phyloP scores from a whole-genome alignment of 2,113 vertebrate genomes.

The Zingel zingel region DNA sequence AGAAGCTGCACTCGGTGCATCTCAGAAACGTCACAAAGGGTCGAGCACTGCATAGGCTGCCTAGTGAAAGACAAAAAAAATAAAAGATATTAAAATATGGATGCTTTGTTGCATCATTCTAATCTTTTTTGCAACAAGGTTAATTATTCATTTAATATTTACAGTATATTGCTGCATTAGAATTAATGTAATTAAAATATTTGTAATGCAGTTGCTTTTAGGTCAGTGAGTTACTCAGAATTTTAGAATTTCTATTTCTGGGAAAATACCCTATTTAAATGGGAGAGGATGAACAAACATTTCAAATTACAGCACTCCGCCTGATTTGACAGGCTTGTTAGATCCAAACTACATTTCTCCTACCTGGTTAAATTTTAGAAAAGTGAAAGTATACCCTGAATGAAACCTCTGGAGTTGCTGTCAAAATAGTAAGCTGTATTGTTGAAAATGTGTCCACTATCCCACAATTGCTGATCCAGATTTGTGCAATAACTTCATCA shows the following conservation, averaged over 20 bases:
- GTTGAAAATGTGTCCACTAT: slow-evolving; percentile 31
- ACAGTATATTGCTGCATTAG: neutral
- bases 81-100: neutral
- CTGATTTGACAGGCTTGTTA: slow-evolving; percentile 77
- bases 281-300: slow-evolving; percentile 71
- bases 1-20: slow-evolving; percentile 34
- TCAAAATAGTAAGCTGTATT: slow-evolving; percentile 46
- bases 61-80: neutral
- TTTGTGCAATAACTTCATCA: slow-evolving; percentile 29
- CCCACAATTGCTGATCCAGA: neutral
- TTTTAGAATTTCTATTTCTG: slow-evolving; percentile 67
- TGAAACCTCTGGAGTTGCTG: slow-evolving; percentile 35
- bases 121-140: neutral
- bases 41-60: slow-evolving; percentile 50
- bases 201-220: slow-evolving; percentile 22
- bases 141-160: neutral
- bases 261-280: slow-evolving; percentile 47
- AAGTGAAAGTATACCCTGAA: slow-evolving; percentile 1
- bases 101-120: neutral
- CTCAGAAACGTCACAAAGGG: slow-evolving; percentile 51
- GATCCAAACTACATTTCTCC: slow-evolving; percentile 61
- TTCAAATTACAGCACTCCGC: slow-evolving; percentile 78
- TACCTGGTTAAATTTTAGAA: slow-evolving; percentile 42
- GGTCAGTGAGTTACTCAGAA: slow-evolving; percentile 42
- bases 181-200: neutral